Conservation (phyloP, 1,140 invertebrate genomes). For the Pseudomyrmex dendroicus region DNA sequence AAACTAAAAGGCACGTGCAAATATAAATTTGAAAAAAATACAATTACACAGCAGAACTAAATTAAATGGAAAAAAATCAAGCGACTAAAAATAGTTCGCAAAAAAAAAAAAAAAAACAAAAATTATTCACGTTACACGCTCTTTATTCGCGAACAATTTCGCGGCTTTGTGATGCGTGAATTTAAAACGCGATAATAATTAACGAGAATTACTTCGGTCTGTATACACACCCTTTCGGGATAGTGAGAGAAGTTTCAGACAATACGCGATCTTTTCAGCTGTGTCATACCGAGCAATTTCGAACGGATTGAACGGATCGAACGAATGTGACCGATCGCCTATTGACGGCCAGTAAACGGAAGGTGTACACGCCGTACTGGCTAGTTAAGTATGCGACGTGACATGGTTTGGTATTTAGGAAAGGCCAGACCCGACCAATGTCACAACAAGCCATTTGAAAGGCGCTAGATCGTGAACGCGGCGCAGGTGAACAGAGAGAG, state of each 20-base stretch:
- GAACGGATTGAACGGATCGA: not conserved
- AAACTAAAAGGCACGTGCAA: not conserved
- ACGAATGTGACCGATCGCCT: constrained; percentile 33
- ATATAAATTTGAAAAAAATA: not conserved
- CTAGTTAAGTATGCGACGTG: constrained; percentile 75
- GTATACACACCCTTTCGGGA: too few relatives aligned
- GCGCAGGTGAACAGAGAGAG: constrained; percentile 67
- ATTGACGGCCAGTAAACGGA: constrained; percentile 57
- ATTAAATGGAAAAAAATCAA: not conserved
- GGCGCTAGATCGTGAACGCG: constrained; percentile 78
- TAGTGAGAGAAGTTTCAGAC: not conserved
- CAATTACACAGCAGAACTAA: not conserved
- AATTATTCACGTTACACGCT: too few relatives aligned
- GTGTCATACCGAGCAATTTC: not conserved
- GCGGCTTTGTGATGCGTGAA: too few relatives aligned
- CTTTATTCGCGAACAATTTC: too few relatives aligned
- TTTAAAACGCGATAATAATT: too few relatives aligned
- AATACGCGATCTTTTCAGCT: not conserved
- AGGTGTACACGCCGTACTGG: constrained; percentile 50
- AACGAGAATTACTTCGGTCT: not conserved
- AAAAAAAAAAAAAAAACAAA: not conserved
- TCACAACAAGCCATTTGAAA: constrained; percentile 84
- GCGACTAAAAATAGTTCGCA: not conserved
- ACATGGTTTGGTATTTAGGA: constrained; percentile 85
- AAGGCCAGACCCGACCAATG: constrained; percentile 84